These are phyloP conservation scores for Papilio machaon DNA, from an alignment of 1,140 invertebrate genomes.

Conservation along the genomic window DNA sequence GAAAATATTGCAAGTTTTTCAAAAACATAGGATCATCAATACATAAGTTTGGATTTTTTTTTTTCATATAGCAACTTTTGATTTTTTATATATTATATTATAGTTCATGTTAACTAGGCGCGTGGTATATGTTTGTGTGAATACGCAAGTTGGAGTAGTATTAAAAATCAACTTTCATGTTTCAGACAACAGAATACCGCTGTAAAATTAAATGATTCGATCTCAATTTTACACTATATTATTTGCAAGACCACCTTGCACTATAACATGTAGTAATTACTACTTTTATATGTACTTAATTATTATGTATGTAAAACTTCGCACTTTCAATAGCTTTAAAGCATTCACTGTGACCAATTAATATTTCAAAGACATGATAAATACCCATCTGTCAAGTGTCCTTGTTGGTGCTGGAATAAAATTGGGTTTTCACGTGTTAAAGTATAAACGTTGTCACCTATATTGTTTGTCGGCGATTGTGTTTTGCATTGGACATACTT, in stretches of 20 bases:
- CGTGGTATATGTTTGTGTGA: no score
- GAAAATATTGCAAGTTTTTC: no score
- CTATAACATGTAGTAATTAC: no score
- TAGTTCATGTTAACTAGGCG: no score
- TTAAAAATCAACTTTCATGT: no score
- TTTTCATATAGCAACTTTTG: no score
- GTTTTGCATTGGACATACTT: conserved; percentile 42
- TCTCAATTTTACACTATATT: background rate
- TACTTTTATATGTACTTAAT: background rate
- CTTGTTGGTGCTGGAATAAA: conserved; percentile 9
- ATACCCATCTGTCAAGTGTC: conserved; percentile 8
- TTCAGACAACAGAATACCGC: no score
- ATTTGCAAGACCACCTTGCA: no score
- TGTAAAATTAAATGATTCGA: background rate
- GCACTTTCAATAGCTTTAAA: background rate
- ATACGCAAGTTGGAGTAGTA: no score
- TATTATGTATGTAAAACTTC: background rate
- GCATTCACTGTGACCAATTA: background rate
- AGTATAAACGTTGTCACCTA: conserved; percentile 24
- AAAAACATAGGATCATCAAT: no score
- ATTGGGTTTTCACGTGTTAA: conserved; percentile 10
- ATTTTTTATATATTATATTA: no score
- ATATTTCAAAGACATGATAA: conserved; percentile 6
- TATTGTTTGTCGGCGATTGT: conserved; percentile 48
- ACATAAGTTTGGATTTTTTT: no score